phyloP scores from a whole-genome alignment of 2,888 invertebrate species.

The Agrotis segetum region DNA sequence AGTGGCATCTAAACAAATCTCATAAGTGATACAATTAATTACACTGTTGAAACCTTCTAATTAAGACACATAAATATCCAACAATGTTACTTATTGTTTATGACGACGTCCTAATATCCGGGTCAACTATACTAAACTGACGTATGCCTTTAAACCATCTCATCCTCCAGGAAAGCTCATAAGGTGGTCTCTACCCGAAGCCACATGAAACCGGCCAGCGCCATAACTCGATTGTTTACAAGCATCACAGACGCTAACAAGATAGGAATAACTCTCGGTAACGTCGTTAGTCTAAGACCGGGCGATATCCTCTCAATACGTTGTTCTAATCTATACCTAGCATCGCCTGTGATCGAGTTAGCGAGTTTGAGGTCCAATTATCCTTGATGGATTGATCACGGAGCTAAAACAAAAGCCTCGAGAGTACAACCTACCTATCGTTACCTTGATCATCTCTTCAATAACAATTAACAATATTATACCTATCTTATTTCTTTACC shows the following conservation, averaged over 20 bases:
- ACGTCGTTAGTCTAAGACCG: constrained; percentile 61
- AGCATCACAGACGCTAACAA: constrained; percentile 60
- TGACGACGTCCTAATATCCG: background rate
- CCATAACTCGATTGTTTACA: constrained; percentile 64
- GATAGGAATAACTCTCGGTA: constrained; percentile 61
- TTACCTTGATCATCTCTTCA: constrained; percentile 4
- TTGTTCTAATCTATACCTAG: constrained; percentile 52
- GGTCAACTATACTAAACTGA: background rate
- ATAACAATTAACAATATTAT: too few species aligned
- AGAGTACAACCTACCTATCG: background rate
- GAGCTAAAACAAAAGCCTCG: background rate
- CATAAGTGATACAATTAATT: background rate
- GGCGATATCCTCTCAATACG: constrained; percentile 55
- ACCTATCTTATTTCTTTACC: too few species aligned
- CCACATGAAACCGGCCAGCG: constrained; percentile 33
- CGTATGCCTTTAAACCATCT: background rate
- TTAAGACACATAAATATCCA: background rate
- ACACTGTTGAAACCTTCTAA: too few species aligned
- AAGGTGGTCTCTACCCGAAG: background rate
- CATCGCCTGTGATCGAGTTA: constrained; percentile 61
- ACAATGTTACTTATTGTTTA: background rate
- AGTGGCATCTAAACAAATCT: background rate
- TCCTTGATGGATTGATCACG: constrained; percentile 55
- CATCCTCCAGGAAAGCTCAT: background rate
- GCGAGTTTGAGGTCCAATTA: constrained; percentile 59